Percentiles rank a stretch among this genome's conserved stretches.
phyloP scores from a whole-genome alignment of 2,113 vertebrate species.

The Dendrocopos noguchii region DNA sequence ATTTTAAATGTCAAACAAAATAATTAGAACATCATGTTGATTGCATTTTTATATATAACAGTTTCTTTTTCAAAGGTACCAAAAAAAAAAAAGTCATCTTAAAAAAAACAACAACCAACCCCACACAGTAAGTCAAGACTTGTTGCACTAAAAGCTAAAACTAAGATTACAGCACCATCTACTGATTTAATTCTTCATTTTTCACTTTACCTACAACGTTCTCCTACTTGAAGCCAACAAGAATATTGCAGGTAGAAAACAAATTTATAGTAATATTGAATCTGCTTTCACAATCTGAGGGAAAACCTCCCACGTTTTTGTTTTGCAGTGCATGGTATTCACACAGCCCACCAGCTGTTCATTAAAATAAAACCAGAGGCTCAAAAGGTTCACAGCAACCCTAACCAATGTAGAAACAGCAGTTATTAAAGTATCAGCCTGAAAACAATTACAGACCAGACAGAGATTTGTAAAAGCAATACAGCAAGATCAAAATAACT shows the following conservation, averaged over 20 bases:
- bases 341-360: not conserved
- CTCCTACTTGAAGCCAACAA: not conserved
- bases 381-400: not conserved
- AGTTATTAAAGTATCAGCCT: not conserved
- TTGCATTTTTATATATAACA: not conserved
- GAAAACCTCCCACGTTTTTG: not conserved
- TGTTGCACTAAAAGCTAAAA: conserved; percentile 44
- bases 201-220: not conserved
- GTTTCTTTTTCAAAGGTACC: not conserved
- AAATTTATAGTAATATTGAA: not conserved
- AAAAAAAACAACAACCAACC: too few species aligned
- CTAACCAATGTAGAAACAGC: not conserved
- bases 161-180: conserved; percentile 79
- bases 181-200: conserved; percentile 66
- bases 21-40: conserved; percentile 21
- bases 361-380: not conserved
- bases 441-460: not conserved
- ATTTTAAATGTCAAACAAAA: conserved; percentile 53
- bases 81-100: conserved; percentile 41
- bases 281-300: not conserved
- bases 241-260: not conserved
- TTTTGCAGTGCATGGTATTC: not conserved
- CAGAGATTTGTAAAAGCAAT: not conserved
- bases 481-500: not conserved
- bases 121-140: not conserved